A percentile compares a stretch with the other conserved stretches of the same genome.
Conservation (phyloP, 2,113 vertebrate species). For the Lampris megalopsis region DNA sequence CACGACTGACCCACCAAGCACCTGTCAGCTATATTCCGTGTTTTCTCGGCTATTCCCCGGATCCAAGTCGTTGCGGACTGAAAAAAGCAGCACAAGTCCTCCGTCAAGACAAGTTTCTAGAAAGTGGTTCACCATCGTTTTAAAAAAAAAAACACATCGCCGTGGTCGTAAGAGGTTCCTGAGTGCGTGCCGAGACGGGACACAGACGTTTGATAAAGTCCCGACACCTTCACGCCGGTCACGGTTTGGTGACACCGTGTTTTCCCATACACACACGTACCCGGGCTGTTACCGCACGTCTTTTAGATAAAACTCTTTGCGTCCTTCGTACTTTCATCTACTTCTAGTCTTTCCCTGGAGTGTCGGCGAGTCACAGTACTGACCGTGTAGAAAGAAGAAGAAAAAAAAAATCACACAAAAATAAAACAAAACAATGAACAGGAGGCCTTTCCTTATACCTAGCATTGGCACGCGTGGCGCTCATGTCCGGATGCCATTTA, state of each 20-base stretch:
- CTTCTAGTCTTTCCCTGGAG: neutral
- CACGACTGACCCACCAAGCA: slow-evolving; percentile 10
- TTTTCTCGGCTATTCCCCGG: neutral
- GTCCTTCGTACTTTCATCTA: neutral
- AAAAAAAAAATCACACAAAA: neutral
- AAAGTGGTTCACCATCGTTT: neutral
- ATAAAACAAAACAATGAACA: neutral
- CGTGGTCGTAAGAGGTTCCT: slow-evolving; percentile 3
- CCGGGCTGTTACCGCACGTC: neutral
- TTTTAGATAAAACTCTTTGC: neutral
- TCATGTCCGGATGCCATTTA: no score
- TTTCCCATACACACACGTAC: neutral
- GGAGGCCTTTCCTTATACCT: no score
- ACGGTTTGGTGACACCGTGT: neutral
- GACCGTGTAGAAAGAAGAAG: neutral
- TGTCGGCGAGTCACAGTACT: neutral
- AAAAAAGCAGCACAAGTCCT: neutral
- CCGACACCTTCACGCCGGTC: neutral
- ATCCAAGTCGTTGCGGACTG: neutral
- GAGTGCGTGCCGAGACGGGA: neutral
- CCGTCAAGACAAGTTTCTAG: neutral
- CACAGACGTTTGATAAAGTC: neutral
- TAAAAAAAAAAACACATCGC: neutral
- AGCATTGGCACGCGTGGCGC: no score
- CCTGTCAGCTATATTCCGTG: neutral